Base-by-base conservation (phyloP, 1,140 invertebrate genomes). In the Caenorhabditis remanei region DNA sequence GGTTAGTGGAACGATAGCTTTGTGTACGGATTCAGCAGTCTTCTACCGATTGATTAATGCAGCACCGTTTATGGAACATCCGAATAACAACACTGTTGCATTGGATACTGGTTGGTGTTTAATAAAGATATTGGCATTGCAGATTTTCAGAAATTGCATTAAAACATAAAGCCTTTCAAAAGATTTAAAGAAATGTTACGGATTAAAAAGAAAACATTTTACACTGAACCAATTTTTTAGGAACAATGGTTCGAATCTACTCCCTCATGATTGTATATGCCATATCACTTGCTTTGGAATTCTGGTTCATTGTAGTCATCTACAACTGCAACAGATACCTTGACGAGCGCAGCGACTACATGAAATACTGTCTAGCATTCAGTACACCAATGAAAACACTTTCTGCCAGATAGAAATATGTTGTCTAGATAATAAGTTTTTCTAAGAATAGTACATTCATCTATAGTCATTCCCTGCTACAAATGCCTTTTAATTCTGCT, bases 31-130 rank as follows among this genome's bases (percentile, higher is more conserved):
- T 83, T 87, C 88, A 16, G 85, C 92, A 21, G 56, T 91, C 13
- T 92, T 92, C 85, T 92, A 92, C 63, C 83, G 91, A 21, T 56
- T 92, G 19, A 85, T 92, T 4, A 92, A 92, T 86, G 91, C 91
- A 9, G 89, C 90, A n/a, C 91, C 91, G 46, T 89, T 89, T 50
- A 82, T 83, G 79, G 86, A 87, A 71, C 87, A 89, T 53, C 88
- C 88, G 2, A 79, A 75, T 21, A 65, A 85, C 14, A 89, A 87
- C 32, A 92, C 91, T 5, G 91, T 92, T 14, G 92, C 89, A n/a
- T 75, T 92, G 32, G 86, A 87, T 32, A 83, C 86, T 24, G 83
- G 85, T 86, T 50, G 13, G 85, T 50, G 16, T 11, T 85, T 2
- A 8, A 19, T 14, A 19, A 40, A 50, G 24, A 1, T 32, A 32